Base-by-base conservation (phyloP, 2,888 invertebrate species). In the Tetropium fuscum region DNA sequence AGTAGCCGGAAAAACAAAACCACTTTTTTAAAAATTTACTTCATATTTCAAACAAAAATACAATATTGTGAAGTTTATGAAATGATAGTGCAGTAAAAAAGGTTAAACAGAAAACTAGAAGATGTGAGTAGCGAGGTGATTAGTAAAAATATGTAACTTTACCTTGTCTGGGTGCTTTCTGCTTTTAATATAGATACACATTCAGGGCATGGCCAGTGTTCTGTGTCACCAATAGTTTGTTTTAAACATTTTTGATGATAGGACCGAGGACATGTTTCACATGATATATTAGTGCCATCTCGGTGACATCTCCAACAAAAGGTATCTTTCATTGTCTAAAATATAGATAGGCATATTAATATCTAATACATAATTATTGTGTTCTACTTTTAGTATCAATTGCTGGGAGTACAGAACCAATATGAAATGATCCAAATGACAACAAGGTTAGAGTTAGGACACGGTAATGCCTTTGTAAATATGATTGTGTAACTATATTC, bases 241-340 rank as follows among this genome's bases (percentile, higher is more conserved):
- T 83, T 85, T 6, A 91, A 85, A 81, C 97, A 97, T 76, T 88
- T 90, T 8, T 84, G 84, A 82, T 97, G 97, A 83, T 88, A 97
- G 0, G 92, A 89, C 18, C 97, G 85, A 1, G 93, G 92, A 79
- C 97, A 97, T 13, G 91, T 89, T 20, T 91, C 90, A 79, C 97
- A 97, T 4, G 85, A 83, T 72, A 88, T 81, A 10, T 86, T 87
- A 0, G 84, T 83, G 1, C 85, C 84, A 40, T 90, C 89, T 75
- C 90, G 89, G 76, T 96, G 95, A 74, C 97, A 97, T 63, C 92
- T 84, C 96, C 97, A 98, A 80, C 97, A 98, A 80, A 90, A 97
- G 10, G 87, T 84, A 80, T 95, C 95, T 76, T 86, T 84, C 16
- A 85, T 83, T 34, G 73, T 73, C 85, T 86, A 59, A 40, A 51